phyloP scores from a whole-genome alignment of 2,888 invertebrate species.

The Phalangium opilio region DNA sequence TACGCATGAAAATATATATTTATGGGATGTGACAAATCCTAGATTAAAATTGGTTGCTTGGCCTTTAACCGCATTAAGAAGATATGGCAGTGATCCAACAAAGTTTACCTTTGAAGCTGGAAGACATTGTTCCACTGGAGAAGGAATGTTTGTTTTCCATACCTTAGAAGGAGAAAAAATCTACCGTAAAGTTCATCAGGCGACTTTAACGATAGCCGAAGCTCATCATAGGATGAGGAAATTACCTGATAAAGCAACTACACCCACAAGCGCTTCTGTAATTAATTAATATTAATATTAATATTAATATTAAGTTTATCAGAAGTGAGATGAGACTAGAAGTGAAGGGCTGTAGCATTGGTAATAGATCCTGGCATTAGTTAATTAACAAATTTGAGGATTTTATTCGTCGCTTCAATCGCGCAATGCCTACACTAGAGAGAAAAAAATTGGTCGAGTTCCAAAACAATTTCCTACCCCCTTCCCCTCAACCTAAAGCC shows the following conservation, averaged over 20 bases:
- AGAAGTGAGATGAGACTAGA: no score
- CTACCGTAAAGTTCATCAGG: conserved; percentile 25
- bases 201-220: conserved; percentile 23
- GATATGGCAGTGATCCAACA: conserved; percentile 24
- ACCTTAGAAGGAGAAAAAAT: conserved; percentile 24
- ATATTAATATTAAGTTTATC: no score
- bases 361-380: no score
- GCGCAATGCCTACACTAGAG: no score
- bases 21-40: conserved; percentile 22
- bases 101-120: conserved; percentile 27
- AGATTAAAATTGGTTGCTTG: conserved; percentile 23
- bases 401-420: no score
- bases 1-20: conserved; percentile 23
- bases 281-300: no score
- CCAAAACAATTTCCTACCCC: no score
- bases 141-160: conserved; percentile 26
- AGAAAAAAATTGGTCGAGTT: no score
- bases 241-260: conserved; percentile 12
- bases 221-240: conserved; percentile 21
- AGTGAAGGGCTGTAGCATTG: no score
- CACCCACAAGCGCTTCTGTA: no score
- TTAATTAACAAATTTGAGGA: no score
- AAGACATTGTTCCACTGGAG: conserved; percentile 25
- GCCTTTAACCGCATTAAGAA: conserved; percentile 24
- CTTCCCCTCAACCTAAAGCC: no score